Evolutionary conservation across 2,888 invertebrate genomes (phyloP).

Genomic region (Cantharis flavilabris): DNA sequence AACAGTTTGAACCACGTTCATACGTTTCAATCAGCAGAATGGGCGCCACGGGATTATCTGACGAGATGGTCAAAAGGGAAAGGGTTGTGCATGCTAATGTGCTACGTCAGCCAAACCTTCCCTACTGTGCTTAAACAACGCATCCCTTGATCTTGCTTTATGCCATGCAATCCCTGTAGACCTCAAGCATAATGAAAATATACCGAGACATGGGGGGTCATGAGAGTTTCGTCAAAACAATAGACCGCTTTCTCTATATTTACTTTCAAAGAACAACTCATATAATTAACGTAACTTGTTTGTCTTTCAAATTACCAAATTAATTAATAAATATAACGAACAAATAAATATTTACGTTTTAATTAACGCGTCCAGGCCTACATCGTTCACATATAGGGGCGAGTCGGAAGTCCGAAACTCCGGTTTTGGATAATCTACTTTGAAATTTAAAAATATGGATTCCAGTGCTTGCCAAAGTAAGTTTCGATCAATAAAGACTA

Average conservation of each 20-base stretch:
- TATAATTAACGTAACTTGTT: slow-evolving; percentile 19
- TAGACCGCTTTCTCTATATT: slow-evolving; percentile 16
- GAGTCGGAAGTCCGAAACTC: neutral
- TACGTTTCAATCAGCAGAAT: slow-evolving; percentile 28
- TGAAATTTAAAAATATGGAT: neutral
- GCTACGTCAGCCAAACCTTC: slow-evolving; percentile 11
- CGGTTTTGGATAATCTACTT: neutral
- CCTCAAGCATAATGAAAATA: slow-evolving; percentile 34
- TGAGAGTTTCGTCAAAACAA: slow-evolving; percentile 19
- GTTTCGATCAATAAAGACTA: neutral
- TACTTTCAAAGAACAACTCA: slow-evolving; percentile 12
- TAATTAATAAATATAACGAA: neutral
- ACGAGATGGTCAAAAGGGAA: slow-evolving; percentile 22
- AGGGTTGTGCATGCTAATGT: slow-evolving; percentile 32
- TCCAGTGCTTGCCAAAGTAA: neutral
- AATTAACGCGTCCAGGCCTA: neutral
- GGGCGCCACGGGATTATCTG: slow-evolving; percentile 25
- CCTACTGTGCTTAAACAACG: slow-evolving; percentile 16
- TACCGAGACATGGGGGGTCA: slow-evolving; percentile 31
- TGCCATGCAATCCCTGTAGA: slow-evolving; percentile 28
- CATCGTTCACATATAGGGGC: neutral
- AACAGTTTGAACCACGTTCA: slow-evolving; percentile 15
- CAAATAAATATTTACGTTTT: neutral
- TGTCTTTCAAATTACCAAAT: slow-evolving; percentile 1
- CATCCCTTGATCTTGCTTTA: slow-evolving; percentile 33